Conservation (phyloP, 2,797 vertebrate species). For the Tamandua tetradactyla region DNA sequence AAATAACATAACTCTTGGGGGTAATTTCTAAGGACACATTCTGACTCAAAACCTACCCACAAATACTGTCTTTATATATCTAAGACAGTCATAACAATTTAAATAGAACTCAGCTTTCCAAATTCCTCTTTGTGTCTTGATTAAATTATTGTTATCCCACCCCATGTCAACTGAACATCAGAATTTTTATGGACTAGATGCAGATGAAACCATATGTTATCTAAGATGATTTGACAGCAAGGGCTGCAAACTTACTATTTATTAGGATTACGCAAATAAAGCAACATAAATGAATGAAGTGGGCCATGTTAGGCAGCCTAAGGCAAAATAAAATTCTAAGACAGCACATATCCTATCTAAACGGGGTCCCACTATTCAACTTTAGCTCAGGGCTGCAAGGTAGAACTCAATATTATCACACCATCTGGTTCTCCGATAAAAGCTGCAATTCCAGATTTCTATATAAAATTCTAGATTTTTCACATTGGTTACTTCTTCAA, state of each 20-base stretch:
- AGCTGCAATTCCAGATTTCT: not conserved
- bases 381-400: not conserved
- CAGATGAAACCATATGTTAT: not conserved
- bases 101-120: not conserved
- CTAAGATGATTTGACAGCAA: not conserved
- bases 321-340: not conserved
- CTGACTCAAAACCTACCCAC: constrained; percentile 27
- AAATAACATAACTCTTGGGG: constrained; percentile 42
- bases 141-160: not conserved
- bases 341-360: not conserved
- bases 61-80: constrained; percentile 9
- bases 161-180: not conserved
- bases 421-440: not conserved
- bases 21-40: constrained; percentile 48
- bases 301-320: fast-evolving
- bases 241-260: not conserved
- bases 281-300: not conserved
- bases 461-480: not conserved
- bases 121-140: not conserved
- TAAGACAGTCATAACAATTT: not conserved
- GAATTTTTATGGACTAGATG: not conserved
- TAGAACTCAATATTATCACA: not conserved
- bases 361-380: not conserved
- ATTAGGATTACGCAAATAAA: not conserved
- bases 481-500: not conserved